These are phyloP conservation scores for Candidula unifasciata DNA, from an alignment of 2,888 invertebrate genomes.

Conservation along the genomic window DNA sequence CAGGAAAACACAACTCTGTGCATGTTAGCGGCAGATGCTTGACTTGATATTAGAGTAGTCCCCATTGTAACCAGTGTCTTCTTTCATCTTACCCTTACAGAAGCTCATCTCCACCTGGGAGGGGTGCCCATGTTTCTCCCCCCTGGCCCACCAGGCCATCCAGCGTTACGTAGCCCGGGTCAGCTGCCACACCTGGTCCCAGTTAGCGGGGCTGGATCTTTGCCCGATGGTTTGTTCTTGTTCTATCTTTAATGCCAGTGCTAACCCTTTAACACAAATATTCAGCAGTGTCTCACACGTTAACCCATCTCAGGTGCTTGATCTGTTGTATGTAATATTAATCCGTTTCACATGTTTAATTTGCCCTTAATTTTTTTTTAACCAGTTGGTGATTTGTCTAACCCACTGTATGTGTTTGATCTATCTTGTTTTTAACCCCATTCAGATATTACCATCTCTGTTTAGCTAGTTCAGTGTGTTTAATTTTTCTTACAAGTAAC, in stretches of 20 bases:
- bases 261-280: neutral
- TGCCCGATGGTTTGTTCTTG: conserved; percentile 46
- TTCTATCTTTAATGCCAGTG: neutral
- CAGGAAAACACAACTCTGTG: neutral
- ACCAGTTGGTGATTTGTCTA: too few relatives aligned
- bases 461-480: too few relatives aligned
- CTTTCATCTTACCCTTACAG: conserved; percentile 37
- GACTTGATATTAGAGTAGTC: neutral
- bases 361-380: too few relatives aligned
- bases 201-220: conserved; percentile 39
- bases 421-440: too few relatives aligned
- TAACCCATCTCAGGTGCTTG: too few relatives aligned
- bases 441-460: too few relatives aligned
- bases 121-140: conserved; percentile 51
- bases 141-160: conserved; percentile 39
- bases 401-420: too few relatives aligned
- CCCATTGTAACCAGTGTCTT: conserved; percentile 12
- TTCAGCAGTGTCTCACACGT: too few relatives aligned
- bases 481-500: too few relatives aligned
- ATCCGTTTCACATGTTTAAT: too few relatives aligned
- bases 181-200: conserved; percentile 43
- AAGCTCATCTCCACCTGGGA: conserved; percentile 49
- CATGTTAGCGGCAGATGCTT: neutral
- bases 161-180: conserved; percentile 30
- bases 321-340: too few relatives aligned